A percentile compares a stretch with the other conserved stretches of the same genome.
phyloP scores from a whole-genome alignment of 1,140 invertebrate species.

The Apolygus lucorum region DNA sequence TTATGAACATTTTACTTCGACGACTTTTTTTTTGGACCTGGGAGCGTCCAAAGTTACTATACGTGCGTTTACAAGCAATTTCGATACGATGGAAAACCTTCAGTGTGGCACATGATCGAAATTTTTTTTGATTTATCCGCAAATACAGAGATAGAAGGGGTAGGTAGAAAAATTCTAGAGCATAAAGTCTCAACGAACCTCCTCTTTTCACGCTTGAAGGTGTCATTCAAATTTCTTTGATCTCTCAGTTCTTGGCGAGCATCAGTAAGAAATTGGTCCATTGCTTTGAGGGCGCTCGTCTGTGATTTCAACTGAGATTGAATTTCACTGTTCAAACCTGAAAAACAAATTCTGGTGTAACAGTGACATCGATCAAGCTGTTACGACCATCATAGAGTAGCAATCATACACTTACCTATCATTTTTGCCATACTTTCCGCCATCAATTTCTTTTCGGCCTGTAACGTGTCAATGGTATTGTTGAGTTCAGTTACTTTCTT shows the following conservation, averaged over 20 bases:
- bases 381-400: no score
- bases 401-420: not conserved
- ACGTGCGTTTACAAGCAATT: no score
- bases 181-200: not conserved
- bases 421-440: not conserved
- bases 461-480: not conserved
- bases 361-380: no score
- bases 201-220: not conserved
- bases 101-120: no score
- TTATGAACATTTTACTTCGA: no score
- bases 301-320: not conserved
- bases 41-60: no score
- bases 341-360: no score
- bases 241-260: not conserved
- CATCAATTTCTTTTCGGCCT: not conserved
- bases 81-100: no score
- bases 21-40: no score
- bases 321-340: not conserved
- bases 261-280: not conserved
- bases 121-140: no score
- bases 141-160: no score
- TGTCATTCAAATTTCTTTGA: not conserved
- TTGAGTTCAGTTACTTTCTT: not conserved
- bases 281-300: not conserved
- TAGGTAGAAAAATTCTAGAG: no score